phyloP scores from a whole-genome alignment of 2,888 invertebrate genomes.

The Pachycephus smyrnensis region DNA sequence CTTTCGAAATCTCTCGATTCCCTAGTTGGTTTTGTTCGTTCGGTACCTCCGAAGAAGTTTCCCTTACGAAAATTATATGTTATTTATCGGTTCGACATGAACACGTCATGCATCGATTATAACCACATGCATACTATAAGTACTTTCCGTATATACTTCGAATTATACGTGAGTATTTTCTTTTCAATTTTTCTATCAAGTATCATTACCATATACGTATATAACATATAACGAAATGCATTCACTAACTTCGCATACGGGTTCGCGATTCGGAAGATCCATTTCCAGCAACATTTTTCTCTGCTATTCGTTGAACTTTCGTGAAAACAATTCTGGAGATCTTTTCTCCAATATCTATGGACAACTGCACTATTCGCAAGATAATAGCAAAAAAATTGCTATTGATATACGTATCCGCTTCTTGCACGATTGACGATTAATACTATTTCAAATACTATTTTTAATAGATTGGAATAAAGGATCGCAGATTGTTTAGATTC shows the following conservation, averaged over 20 bases:
- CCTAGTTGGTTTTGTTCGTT: not conserved
- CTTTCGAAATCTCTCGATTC: not conserved
- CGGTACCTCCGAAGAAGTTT: not conserved
- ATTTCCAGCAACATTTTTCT: constrained; percentile 17
- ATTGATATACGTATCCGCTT: not conserved
- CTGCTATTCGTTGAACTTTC: not conserved
- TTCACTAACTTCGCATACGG: constrained; percentile 15
- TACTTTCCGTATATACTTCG: not conserved
- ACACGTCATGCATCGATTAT: not conserved
- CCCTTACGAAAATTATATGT: not conserved
- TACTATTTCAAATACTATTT: not conserved
- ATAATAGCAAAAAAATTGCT: not conserved
- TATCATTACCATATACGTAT: not conserved
- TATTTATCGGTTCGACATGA: not conserved
- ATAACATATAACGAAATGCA: not conserved
- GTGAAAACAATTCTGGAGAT: not conserved
- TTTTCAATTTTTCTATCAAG: not conserved
- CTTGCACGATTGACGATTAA: not conserved
- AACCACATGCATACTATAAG: not conserved
- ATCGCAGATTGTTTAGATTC: not conserved
- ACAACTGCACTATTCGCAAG: not conserved
- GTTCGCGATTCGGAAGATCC: constrained; percentile 15
- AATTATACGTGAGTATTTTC: not conserved
- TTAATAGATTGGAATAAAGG: not conserved
- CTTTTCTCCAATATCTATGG: not conserved